Conservation (phyloP, 2,888 invertebrate species). For the Heliconius erato region DNA sequence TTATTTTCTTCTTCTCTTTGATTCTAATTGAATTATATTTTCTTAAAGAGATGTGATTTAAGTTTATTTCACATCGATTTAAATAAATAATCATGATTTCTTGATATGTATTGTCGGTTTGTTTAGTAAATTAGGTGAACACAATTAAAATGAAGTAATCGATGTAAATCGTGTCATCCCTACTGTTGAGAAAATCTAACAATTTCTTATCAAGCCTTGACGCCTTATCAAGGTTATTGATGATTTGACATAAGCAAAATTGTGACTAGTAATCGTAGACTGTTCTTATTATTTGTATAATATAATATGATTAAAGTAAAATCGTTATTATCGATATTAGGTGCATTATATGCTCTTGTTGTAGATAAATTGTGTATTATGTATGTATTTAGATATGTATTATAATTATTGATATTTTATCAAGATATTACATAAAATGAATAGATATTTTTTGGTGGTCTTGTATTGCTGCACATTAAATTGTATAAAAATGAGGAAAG, state of each 20-base stretch:
- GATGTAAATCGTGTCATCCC: background rate
- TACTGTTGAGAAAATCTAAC: background rate
- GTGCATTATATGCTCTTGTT: slow-evolving; percentile 1
- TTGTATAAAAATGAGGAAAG: background rate
- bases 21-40: background rate
- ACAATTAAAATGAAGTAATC: background rate
- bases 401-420: background rate
- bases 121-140: background rate
- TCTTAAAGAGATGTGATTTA: background rate
- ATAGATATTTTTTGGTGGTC: background rate
- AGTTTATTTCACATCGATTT: background rate
- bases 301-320: background rate
- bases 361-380: background rate
- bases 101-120: background rate
- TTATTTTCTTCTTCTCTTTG: too few species aligned
- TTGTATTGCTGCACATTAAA: background rate
- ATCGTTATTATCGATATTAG: background rate
- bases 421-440: background rate
- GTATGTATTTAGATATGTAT: background rate
- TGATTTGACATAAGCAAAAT: slow-evolving; percentile 4
- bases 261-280: background rate
- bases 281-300: slow-evolving; percentile 5
- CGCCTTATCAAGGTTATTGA: slow-evolving; percentile 13
- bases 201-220: slow-evolving; percentile 22
- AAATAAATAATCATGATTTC: background rate